Percentiles rank a stretch among this genome's conserved stretches.
phyloP scores from a whole-genome alignment of 2,888 invertebrate species.

The Machimus atricapillus region DNA sequence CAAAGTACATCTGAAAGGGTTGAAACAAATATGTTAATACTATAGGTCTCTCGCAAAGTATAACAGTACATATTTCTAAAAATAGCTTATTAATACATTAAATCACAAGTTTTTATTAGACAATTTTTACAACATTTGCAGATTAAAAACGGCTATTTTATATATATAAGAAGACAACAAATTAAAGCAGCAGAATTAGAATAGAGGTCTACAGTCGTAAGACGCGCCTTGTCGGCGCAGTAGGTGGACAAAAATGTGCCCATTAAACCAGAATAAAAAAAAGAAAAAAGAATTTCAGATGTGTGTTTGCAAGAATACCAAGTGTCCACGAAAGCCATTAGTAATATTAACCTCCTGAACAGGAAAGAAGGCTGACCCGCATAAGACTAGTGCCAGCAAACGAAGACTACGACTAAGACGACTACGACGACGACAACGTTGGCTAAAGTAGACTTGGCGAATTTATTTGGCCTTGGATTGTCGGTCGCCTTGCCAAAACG shows the following conservation, averaged over 20 bases:
- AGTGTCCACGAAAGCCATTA: neutral
- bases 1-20: too few relatives aligned
- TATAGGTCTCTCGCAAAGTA: neutral
- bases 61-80: too few relatives aligned
- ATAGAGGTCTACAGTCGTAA: neutral
- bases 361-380: neutral
- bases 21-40: too few relatives aligned
- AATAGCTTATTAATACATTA: neutral
- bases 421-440: neutral
- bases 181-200: neutral
- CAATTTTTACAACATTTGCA: too few relatives aligned
- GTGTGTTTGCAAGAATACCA: neutral
- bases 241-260: neutral
- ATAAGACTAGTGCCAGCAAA: neutral
- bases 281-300: neutral
- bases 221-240: neutral
- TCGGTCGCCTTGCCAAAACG: conserved; percentile 17
- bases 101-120: neutral
- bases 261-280: neutral
- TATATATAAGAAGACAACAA: neutral
- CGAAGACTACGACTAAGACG: neutral
- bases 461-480: conserved; percentile 33
- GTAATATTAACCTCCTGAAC: neutral
- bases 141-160: neutral
- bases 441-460: neutral